These are phyloP conservation scores for Sipha maydis DNA, from an alignment of 2,888 invertebrate species.

Conservation along the genomic window DNA sequence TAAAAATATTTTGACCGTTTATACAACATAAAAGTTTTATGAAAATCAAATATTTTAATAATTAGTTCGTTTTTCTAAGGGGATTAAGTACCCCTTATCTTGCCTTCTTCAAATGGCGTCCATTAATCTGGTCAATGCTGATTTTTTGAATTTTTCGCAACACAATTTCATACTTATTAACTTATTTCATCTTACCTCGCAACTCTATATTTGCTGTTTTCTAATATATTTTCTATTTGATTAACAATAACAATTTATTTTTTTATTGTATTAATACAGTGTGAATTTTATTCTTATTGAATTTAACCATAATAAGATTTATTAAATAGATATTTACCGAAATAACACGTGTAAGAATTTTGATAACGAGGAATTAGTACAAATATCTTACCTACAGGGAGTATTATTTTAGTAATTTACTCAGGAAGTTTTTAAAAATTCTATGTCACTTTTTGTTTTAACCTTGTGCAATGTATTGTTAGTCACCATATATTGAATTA, in stretches of 20 bases:
- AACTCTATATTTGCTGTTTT: not conserved
- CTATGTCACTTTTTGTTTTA: not conserved
- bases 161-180: not conserved
- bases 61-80: no score
- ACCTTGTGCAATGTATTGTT: not conserved
- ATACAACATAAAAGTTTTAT: no score
- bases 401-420: not conserved
- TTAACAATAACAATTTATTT: not conserved
- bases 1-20: no score
- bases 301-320: not conserved
- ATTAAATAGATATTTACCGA: not conserved
- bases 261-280: no score
- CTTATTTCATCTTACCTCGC: not conserved
- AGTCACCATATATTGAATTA: not conserved
- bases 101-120: no score
- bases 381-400: not conserved
- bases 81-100: no score
- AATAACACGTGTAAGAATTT: not conserved
- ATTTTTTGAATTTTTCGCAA: not conserved
- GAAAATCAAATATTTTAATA: no score
- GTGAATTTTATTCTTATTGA: not conserved
- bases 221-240: not conserved
- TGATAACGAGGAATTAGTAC: not conserved
- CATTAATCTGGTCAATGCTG: not conserved
- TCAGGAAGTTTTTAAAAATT: not conserved